A percentile compares a stretch with the other conserved stretches of the same genome.
These are phyloP conservation scores for Turnix velox DNA, from an alignment of 2,113 vertebrate genomes.

Conservation along the genomic window DNA sequence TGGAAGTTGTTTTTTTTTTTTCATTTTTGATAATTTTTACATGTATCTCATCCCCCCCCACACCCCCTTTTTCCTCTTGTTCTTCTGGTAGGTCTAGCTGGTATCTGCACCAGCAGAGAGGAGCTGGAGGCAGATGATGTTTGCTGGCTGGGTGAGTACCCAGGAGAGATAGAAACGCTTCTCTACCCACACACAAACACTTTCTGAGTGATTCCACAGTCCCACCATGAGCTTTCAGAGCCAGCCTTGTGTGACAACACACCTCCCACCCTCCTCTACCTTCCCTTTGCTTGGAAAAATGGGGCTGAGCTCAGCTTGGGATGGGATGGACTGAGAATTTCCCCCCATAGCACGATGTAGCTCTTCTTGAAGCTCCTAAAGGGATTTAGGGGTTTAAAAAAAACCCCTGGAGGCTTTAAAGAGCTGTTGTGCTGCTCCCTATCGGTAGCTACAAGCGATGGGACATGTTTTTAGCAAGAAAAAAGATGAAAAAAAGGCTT, in stretches of 20 bases:
- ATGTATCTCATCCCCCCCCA: no score
- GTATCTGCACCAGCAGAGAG: constrained; percentile 27
- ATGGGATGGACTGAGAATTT: background rate
- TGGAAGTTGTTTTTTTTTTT: background rate
- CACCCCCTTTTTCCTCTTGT: no score
- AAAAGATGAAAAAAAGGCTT: no score
- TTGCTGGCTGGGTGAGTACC: background rate
- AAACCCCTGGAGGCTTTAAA: background rate
- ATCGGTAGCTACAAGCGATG: background rate
- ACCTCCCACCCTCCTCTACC: background rate
- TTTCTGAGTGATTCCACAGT: background rate
- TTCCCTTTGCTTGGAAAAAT: background rate
- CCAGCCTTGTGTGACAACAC: fast-evolving
- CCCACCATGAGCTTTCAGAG: background rate
- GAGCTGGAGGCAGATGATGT: constrained; percentile 23
- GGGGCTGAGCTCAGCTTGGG: background rate
- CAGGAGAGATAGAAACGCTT: constrained; percentile 2
- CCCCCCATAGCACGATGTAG: fast-evolving
- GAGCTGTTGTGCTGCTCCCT: background rate
- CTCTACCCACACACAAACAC: background rate
- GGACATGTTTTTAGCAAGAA: fast-evolving
- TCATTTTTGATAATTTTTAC: background rate
- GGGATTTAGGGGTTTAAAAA: background rate
- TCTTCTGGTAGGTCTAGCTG: constrained; percentile 3
- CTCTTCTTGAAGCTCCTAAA: no score